Conservation (phyloP, 2,113 vertebrate genomes). For the Seriola dumerili region DNA sequence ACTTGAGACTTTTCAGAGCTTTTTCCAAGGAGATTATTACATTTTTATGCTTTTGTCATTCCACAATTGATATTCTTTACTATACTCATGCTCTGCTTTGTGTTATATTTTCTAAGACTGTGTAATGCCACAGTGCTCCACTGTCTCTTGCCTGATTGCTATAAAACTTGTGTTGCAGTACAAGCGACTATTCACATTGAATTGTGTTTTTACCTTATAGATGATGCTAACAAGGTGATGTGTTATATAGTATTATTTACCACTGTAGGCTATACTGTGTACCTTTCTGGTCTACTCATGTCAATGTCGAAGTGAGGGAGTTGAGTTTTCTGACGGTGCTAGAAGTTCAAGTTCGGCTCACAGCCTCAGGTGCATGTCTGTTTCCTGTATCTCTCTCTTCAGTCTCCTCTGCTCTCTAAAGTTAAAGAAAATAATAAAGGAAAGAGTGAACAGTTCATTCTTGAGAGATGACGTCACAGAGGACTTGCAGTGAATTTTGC, state of each 20-base stretch:
- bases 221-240: neutral
- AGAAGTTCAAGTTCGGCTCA: slow-evolving; percentile 14
- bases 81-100: neutral
- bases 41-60: slow-evolving; percentile 15
- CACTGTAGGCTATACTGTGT: neutral
- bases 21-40: slow-evolving; percentile 13
- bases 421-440: neutral
- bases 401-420: slow-evolving; percentile 9
- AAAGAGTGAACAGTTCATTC: slow-evolving; percentile 11
- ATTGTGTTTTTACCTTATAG: neutral
- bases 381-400: neutral
- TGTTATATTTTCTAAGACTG: neutral
- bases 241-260: slow-evolving; percentile 3
- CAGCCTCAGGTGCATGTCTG: slow-evolving; percentile 7
- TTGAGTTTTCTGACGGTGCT: slow-evolving; percentile 1
- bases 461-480: slow-evolving; percentile 30
- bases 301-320: neutral
- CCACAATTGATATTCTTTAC: slow-evolving; percentile 13
- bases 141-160: neutral
- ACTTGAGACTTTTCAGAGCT: slow-evolving; percentile 7
- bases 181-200: neutral
- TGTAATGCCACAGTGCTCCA: neutral
- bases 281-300: neutral
- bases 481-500: slow-evolving; percentile 16
- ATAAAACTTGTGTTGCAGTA: neutral